phyloP scores from a whole-genome alignment of 2,888 invertebrate genomes.

The Eretmocerus hayati region DNA sequence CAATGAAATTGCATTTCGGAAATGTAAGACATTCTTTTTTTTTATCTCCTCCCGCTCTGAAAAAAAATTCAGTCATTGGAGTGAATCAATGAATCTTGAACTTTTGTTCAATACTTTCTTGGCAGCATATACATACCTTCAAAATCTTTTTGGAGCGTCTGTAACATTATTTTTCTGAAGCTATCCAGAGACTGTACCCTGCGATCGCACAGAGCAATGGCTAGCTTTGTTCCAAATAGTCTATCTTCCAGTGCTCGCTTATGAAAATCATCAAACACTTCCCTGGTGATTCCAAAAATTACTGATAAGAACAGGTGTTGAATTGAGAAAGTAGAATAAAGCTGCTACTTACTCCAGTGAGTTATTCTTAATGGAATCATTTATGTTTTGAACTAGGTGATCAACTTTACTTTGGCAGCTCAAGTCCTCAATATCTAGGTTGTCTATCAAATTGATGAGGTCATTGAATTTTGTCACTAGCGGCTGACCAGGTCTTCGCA shows the following conservation, averaged over 20 bases:
- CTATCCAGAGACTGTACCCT: constrained; percentile 17
- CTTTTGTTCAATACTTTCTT: no score
- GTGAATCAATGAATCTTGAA: not conserved
- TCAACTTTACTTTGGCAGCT: constrained; percentile 5
- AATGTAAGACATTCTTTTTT: constrained; percentile 26
- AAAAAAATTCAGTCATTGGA: not conserved
- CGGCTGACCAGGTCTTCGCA: constrained; percentile 28
- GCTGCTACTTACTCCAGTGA: constrained; percentile 10
- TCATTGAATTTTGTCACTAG: constrained; percentile 14
- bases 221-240: constrained; percentile 26
- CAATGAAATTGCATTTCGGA: constrained; percentile 43
- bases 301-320: not conserved
- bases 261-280: constrained; percentile 23
- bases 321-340: not conserved
- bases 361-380: constrained; percentile 11
- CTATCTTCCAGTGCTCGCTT: constrained; percentile 26
- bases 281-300: constrained; percentile 9
- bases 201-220: constrained; percentile 7
- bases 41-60: constrained; percentile 28
- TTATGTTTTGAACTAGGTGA: constrained; percentile 8
- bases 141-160: constrained; percentile 14
- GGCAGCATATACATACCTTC: constrained; percentile 19
- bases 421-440: constrained; percentile 12
- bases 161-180: constrained; percentile 7
- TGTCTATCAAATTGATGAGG: constrained; percentile 23